Base-by-base conservation (phyloP, 2,113 vertebrate species). In the Austrofundulus limnaeus region DNA sequence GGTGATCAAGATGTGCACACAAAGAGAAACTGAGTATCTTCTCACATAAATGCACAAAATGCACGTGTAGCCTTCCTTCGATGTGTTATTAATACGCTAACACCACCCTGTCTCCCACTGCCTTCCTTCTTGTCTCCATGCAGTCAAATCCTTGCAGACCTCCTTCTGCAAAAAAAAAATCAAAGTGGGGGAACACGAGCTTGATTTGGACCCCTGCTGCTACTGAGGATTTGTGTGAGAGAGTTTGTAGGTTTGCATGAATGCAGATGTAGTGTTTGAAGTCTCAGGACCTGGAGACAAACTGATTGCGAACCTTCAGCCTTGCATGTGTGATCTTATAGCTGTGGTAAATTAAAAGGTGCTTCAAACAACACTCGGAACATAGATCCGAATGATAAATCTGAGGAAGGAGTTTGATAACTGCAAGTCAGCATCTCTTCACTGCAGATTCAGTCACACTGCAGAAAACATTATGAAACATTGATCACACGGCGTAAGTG, bases 191-290 rank as follows among this genome's bases (percentile, higher is more conserved):
- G 75, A 92, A 93, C 93, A 94, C 94, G 91, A 90, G 94, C 93
- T 94, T 93, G 92, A 95, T 95, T 94, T 92, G 93, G 92, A 91
- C 94, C 94, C 95, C 95, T 47, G 94, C 95, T 94, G 95, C 85
- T 81, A 58, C 23, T 41, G 77, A 70, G 84, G 75, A 82, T 87
- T 77, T 65, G 66, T 66, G 57, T 55, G 41, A 54, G 64, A 41
- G 21, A 67, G 69, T 79, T 76, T 64, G 67, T 50, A 57, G 64
- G 64, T 80, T 72, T 66, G 50, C 67, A 47, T 75, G 58, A 64
- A 72, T 82, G 82, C 62, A 68, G 62, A 79, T 59, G 19, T 53
- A 21, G 51, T 28, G 56, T 61, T 73, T 48, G 62, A 23, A 49
- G 51, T 34, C 31, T 31, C 37, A 37, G 38, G 43, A 53, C 31